Evolutionary conservation across 2,888 invertebrate genomes (phyloP), one percentile per base, ranked within the genome.

Genomic region (Melipona beecheii): DNA sequence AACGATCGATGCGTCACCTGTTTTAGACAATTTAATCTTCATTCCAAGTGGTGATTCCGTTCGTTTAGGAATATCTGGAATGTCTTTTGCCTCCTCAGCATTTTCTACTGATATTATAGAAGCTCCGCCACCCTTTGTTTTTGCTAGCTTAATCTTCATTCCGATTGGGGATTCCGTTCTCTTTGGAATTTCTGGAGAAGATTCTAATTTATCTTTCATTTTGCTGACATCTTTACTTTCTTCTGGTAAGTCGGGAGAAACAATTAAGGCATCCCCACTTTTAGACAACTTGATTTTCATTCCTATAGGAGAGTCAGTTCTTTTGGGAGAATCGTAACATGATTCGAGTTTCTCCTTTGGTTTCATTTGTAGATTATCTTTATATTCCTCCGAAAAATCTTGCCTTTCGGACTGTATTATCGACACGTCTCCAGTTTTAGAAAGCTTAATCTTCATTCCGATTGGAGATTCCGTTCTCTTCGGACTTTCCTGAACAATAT

Each of bases 231-330:
- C 91, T 64, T 78, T 88, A 3, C 6, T n/a, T 3, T 91, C 90
- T 17, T 91, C 91, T 5, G 64, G 43, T 24, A 62, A 15, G 17
- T 92, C 92, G 6, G 90, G 87, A 24, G 88, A 89, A 66, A 92
- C 86, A 27, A 92, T 92, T 17, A 92, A 91, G 2, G 91, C 91
- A 56, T 93, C 93, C 6, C 92, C 92, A 17, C 85, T 91, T 66
- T 92, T 93, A 0, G 91, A 93, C 31, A 94, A 81, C 81, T 94
- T 94, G 36, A 94, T 92, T 79, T 94, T 94, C 93, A 94, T 92
- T 11, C 93, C 93, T 31, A 93, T 90, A 6, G 92, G 89, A 27
- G 92, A 91, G 58, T 92, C 92, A 4, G 86, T 90, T 60, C 88
- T 86, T 52, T 89, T 90, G 5, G 85, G 87, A 58, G 81, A 76